Evolutionary conservation across 2,888 invertebrate species (phyloP).

Genomic region (Temnothorax ravouxi): DNA sequence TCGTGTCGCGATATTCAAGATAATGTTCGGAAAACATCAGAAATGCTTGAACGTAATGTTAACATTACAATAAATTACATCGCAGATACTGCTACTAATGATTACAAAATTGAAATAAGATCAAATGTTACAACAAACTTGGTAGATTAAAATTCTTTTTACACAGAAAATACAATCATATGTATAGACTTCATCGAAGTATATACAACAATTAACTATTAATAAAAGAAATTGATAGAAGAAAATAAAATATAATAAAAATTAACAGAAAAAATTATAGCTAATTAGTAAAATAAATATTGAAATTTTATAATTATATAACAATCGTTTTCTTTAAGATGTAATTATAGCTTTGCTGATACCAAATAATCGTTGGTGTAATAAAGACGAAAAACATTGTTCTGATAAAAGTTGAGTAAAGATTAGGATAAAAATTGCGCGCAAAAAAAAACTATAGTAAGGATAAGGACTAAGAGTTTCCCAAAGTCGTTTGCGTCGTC

Average conservation of each 20-base stretch:
- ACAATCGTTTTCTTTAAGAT: neutral
- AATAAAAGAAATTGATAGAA: neutral
- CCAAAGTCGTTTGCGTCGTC: constrained; percentile 30
- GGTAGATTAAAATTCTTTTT: neutral
- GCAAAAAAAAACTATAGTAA: neutral
- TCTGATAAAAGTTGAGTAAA: neutral
- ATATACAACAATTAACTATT: neutral
- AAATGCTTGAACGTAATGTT: neutral
- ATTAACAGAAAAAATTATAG: neutral
- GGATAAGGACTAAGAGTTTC: constrained; percentile 19
- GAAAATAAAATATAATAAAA: neutral
- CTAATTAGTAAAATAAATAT: constrained; percentile 3
- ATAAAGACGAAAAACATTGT: neutral
- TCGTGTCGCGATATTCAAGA: constrained; percentile 16
- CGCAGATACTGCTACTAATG: neutral
- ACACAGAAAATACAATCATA: neutral
- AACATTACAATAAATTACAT: constrained; percentile 1
- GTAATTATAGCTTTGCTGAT: neutral
- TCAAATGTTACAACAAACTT: neutral
- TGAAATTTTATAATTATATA: neutral
- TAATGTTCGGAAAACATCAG: constrained; percentile 20
- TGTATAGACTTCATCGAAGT: neutral
- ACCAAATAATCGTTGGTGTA: neutral
- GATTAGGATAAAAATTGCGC: constrained; percentile 7
- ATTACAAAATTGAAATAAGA: neutral